A percentile compares a stretch with the other conserved stretches of the same genome.
phyloP scores from a whole-genome alignment of 2,113 vertebrate genomes.

The Garra rufa region DNA sequence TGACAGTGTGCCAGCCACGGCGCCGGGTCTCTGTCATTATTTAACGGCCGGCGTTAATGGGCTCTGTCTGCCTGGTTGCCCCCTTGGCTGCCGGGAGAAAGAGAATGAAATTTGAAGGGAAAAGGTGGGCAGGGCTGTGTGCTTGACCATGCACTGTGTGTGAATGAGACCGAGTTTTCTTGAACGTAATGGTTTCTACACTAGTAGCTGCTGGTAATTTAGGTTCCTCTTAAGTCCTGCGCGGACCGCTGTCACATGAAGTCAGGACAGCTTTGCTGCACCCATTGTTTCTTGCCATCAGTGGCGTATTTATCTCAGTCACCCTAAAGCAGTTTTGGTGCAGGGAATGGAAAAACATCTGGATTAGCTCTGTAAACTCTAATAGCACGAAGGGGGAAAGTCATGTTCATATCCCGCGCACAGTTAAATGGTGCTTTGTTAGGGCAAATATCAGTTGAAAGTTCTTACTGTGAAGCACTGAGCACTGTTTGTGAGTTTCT shows the following conservation, averaged over 20 bases:
- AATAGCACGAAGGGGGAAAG: neutral
- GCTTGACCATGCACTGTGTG: neutral
- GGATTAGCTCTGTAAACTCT: neutral
- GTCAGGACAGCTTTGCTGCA: neutral
- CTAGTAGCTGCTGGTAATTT: neutral
- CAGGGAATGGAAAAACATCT: neutral
- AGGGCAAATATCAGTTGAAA: neutral
- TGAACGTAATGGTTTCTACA: neutral
- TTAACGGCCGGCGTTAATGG: slow-evolving; percentile 45
- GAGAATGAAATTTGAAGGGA: neutral
- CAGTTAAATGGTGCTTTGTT: neutral
- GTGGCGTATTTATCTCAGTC: neutral
- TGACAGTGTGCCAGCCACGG: slow-evolving; percentile 37
- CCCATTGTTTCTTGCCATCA: neutral
- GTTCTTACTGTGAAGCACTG: neutral
- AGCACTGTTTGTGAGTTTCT: neutral
- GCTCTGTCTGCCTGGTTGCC: slow-evolving; percentile 35
- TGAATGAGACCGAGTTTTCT: slow-evolving; percentile 1
- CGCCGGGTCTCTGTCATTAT: slow-evolving; percentile 42
- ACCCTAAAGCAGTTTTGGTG: neutral
- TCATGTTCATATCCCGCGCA: neutral
- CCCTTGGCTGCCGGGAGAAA: neutral
- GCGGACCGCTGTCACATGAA: neutral
- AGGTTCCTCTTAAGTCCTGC: neutral
- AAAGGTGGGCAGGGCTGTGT: neutral